Conservation (phyloP, 2,888 invertebrate species). For the Hyles lineata region DNA sequence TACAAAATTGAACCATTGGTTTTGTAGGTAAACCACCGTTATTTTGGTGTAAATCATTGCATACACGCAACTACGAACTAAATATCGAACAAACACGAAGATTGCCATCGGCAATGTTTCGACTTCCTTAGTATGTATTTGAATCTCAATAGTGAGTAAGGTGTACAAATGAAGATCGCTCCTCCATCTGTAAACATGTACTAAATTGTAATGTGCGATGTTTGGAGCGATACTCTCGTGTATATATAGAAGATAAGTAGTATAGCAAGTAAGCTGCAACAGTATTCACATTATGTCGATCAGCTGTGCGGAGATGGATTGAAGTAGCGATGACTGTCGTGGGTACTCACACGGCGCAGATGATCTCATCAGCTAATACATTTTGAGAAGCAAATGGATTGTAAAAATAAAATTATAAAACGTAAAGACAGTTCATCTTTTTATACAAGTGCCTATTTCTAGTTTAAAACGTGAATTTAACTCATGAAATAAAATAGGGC, state of each 20-base stretch:
- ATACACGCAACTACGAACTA: neutral
- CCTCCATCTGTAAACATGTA: neutral
- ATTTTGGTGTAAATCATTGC: neutral
- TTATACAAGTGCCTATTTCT: too few relatives aligned
- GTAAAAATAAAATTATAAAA: too few relatives aligned
- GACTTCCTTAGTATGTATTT: neutral
- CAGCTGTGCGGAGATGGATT: slow-evolving; percentile 16
- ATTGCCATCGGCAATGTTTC: neutral
- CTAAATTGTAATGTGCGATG: slow-evolving; percentile 10
- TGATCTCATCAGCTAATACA: too few relatives aligned
- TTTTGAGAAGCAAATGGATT: neutral
- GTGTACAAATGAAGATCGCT: slow-evolving; percentile 1
- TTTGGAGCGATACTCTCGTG: slow-evolving; percentile 34
- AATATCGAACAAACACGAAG: neutral
- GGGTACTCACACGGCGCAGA: too few relatives aligned
- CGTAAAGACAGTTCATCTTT: too few relatives aligned
- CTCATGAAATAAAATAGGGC: too few relatives aligned
- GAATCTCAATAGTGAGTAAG: slow-evolving; percentile 21
- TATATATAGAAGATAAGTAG: slow-evolving; percentile 38
- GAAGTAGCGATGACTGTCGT: too few relatives aligned
- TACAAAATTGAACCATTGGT: slow-evolving; percentile 2
- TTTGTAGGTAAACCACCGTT: neutral
- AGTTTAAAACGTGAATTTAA: too few relatives aligned
- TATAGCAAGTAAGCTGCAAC: slow-evolving; percentile 48
- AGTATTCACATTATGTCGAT: slow-evolving; percentile 53